Evolutionary conservation across 2,888 invertebrate genomes (phyloP), one percentile per base, ranked within the genome.

Genomic region (Platypus cylindrus): DNA sequence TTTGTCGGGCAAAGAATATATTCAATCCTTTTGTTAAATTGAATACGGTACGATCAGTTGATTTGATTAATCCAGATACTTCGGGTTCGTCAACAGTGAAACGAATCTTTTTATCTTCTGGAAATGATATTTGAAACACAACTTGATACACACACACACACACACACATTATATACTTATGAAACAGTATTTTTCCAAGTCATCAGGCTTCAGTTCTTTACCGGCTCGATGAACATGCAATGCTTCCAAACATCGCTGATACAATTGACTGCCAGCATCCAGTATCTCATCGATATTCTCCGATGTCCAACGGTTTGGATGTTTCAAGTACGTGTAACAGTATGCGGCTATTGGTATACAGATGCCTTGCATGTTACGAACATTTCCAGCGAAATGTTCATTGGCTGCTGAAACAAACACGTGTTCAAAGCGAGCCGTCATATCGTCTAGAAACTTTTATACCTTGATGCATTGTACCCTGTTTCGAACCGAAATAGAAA

Each of bases 291-390:
- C 77, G 1, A 78, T 52, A 11, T 70, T 66, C 40, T 68, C 69
- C 49, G 68, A 63, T 0, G 66, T 68, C 78, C 78, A 78, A 34
- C 66, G 66, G 36, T 66, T 67, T 0, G 72, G 71, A 43, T 71
- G 71, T 46, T 67, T 68, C 39, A 72, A 60, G 45, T 70, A 69
- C 0, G 71, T 67, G 40, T 66, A 63, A 43, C 72, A 71, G 45
- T 67, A 73, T 1, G 73, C 70, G 53, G 70, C 69, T 1, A 71
- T 66, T 17, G 69, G 66, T 63, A 72, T 70, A 3, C 71, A 65
- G 16, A 73, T 53, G 1, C 70, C 71, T 51, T 73, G 73, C 30
- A 62, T 58, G 32, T 55, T 49, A 29, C 54, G 41, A 5, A 51
- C 48, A 3, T 32, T 30, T n/a, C 44, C 45, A 1, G 51, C 38